Conservation (phyloP, 2,888 invertebrate genomes). For the Pachydiplax longipennis region DNA sequence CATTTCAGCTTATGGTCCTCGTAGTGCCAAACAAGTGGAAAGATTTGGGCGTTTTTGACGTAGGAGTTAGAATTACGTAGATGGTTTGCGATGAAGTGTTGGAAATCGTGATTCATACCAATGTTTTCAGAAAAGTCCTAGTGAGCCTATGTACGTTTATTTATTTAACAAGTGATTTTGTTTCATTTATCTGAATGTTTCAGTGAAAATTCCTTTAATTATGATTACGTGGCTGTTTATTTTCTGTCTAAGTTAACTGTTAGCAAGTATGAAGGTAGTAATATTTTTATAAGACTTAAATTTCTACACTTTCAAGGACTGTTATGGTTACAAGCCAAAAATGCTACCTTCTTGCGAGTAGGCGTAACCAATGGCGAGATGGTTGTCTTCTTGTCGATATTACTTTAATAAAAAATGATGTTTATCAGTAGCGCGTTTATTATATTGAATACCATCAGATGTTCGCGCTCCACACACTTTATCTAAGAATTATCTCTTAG, state of each 20-base stretch:
- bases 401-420: not conserved
- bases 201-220: not conserved
- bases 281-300: too few relatives aligned
- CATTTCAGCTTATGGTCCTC: not conserved
- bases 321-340: not conserved
- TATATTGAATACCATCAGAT: not conserved
- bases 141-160: not conserved
- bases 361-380: constrained; percentile 3
- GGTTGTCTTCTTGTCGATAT: not conserved
- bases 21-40: not conserved
- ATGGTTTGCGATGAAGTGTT: not conserved
- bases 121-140: not conserved
- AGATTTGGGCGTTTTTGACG: not conserved
- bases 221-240: too few relatives aligned
- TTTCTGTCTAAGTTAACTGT: too few relatives aligned
- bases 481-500: not conserved
- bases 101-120: not conserved
- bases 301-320: not conserved
- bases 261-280: too few relatives aligned
- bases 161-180: not conserved
- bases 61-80: not conserved
- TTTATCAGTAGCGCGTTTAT: not conserved
- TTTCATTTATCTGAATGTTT: not conserved
- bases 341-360: not conserved
- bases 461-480: not conserved